phyloP scores from a whole-genome alignment of 1,140 invertebrate species.

The Physella acuta region DNA sequence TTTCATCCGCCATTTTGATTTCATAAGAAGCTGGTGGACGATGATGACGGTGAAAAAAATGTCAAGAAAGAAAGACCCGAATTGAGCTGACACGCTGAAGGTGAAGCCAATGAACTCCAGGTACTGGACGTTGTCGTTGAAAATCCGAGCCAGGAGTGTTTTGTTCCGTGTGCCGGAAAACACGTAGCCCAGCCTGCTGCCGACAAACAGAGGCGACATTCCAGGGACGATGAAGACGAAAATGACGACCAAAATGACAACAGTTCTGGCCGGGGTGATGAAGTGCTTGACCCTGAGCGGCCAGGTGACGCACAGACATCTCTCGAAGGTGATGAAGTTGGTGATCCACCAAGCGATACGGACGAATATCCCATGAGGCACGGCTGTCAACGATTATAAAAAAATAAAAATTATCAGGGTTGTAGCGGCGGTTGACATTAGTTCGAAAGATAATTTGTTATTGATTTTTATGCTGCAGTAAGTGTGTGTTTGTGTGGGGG shows the following conservation, averaged over 20 bases:
- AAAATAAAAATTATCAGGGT: no score
- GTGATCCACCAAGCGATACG: slow-evolving; percentile 6
- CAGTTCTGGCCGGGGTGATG: not conserved
- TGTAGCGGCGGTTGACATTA: no score
- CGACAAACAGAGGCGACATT: not conserved
- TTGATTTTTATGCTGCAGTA: no score
- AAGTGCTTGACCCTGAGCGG: slow-evolving; percentile 2
- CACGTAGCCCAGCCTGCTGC: not conserved
- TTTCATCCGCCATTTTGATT: not conserved
- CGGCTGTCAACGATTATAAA: not conserved
- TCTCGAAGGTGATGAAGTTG: not conserved
- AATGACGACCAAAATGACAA: not conserved
- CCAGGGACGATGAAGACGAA: not conserved
- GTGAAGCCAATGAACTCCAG: not conserved
- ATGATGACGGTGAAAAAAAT: not conserved
- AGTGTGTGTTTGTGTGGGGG: no score
- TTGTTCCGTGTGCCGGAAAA: not conserved
- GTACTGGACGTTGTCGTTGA: not conserved
- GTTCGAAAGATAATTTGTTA: no score
- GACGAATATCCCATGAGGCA: slow-evolving; percentile 1
- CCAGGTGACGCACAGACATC: not conserved
- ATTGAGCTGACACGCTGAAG: not conserved
- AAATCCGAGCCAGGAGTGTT: not conserved
- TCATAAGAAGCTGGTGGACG: not conserved
- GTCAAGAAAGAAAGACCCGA: not conserved